phyloP scores from a whole-genome alignment of 2,888 invertebrate species.

The Lasioglossum malachurum region DNA sequence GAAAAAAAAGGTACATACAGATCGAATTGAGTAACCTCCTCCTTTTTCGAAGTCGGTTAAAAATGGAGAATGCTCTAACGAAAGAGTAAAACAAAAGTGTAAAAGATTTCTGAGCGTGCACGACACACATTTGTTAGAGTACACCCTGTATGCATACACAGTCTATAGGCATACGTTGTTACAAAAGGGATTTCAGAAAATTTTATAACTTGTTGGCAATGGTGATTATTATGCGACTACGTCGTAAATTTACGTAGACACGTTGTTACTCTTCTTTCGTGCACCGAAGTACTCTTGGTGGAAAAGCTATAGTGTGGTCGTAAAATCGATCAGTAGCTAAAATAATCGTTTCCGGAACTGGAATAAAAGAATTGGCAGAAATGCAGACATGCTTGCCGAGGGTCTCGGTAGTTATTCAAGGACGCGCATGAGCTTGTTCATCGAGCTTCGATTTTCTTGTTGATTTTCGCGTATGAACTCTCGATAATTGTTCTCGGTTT shows the following conservation, averaged over 20 bases:
- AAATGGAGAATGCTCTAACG: background rate
- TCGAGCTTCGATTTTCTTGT: background rate
- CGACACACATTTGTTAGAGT: constrained; percentile 9
- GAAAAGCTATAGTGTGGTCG: constrained; percentile 11
- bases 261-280: constrained; percentile 53
- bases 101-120: background rate
- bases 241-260: constrained; percentile 58
- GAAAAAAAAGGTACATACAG: too few relatives aligned
- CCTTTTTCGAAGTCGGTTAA: too few relatives aligned
- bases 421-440: background rate
- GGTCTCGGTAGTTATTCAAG: background rate
- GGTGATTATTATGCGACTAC: constrained; percentile 64
- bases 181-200: constrained; percentile 70
- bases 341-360: background rate
- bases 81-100: background rate
- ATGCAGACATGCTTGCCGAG: background rate
- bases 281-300: constrained; percentile 30
- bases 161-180: constrained; percentile 62
- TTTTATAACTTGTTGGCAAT: constrained; percentile 73
- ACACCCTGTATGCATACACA: constrained; percentile 49
- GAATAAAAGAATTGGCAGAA: background rate
- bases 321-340: constrained; percentile 12
- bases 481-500: background rate
- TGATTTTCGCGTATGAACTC: background rate
- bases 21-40: too few relatives aligned